phyloP scores from a whole-genome alignment of 2,797 vertebrate species.

The Tokudaia muenninki region DNA sequence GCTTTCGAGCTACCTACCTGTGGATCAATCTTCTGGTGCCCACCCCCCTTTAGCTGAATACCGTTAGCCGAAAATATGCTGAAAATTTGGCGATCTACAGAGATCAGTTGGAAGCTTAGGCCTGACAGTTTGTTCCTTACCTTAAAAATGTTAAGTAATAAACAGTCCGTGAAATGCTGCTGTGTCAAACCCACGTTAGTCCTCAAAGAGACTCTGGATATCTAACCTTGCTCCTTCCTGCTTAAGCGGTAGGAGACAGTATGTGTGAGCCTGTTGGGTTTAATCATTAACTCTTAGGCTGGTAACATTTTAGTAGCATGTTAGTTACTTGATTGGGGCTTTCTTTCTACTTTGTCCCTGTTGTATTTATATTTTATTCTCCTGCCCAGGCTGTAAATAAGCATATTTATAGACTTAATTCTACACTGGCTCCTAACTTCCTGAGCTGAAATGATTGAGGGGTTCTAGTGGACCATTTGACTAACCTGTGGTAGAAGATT shows the following conservation, averaged over 20 bases:
- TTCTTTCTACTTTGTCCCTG: neutral
- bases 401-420: neutral
- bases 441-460: slow-evolving; percentile 13
- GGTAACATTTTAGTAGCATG: neutral
- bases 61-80: neutral
- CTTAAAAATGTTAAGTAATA: slow-evolving; percentile 13
- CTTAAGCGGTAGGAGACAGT: neutral
- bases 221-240: neutral
- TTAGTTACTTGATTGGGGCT: neutral
- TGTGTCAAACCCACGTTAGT: neutral
- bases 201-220: neutral
- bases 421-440: neutral
- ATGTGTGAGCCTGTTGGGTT: slow-evolving; percentile 32
- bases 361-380: slow-evolving; percentile 2
- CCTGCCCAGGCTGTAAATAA: neutral
- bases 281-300: slow-evolving; percentile 74
- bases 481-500: neutral
- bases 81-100: neutral
- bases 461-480: neutral
- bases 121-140: slow-evolving; percentile 33
- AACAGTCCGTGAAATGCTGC: neutral
- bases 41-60: neutral
- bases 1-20: slow-evolving; percentile 72
- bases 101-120: neutral
- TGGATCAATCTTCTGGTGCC: slow-evolving; percentile 51